phyloP scores from a whole-genome alignment of 2,888 invertebrate species.

The Phaedon cochleariae region DNA sequence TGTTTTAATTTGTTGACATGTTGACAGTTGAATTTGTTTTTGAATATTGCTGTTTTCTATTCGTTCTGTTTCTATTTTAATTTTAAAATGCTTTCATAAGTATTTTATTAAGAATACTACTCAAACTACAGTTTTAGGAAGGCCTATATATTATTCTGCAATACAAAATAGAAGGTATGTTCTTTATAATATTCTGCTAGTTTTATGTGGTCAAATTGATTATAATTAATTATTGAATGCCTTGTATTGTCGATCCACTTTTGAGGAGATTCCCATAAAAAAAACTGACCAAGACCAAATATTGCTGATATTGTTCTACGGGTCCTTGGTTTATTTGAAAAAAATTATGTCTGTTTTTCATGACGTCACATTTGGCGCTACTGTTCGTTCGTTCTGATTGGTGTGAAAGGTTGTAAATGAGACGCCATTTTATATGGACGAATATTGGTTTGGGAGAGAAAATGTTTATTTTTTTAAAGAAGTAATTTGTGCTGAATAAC shows the following conservation, averaged over 20 bases:
- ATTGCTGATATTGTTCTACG: background rate
- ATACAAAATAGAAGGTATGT: constrained; percentile 40
- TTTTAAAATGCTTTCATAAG: constrained; percentile 46
- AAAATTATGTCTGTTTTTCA: constrained; percentile 24
- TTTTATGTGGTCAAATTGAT: too few species aligned
- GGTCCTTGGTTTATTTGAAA: background rate
- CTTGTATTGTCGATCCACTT: too few species aligned
- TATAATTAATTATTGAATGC: too few species aligned
- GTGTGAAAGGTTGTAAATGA: constrained; percentile 16
- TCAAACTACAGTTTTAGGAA: constrained; percentile 42
- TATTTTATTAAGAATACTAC: constrained; percentile 33
- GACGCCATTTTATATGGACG: constrained; percentile 40
- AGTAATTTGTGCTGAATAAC: constrained; percentile 55
- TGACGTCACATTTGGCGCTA: constrained; percentile 49
- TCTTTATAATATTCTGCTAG: too few species aligned
- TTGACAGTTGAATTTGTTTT: constrained; percentile 52
- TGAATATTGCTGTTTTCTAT: constrained; percentile 50
- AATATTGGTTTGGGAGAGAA: constrained; percentile 55
- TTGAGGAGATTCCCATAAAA: too few species aligned
- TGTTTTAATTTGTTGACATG: constrained; percentile 27
- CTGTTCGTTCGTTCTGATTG: constrained; percentile 22
- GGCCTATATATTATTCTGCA: constrained; percentile 38
- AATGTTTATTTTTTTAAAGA: constrained; percentile 56
- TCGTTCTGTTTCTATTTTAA: constrained; percentile 49
- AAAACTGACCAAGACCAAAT: too few species aligned